Evolutionary conservation across 2,113 vertebrate species (phyloP).

Genomic region (Nothobranchius kuhntae): DNA sequence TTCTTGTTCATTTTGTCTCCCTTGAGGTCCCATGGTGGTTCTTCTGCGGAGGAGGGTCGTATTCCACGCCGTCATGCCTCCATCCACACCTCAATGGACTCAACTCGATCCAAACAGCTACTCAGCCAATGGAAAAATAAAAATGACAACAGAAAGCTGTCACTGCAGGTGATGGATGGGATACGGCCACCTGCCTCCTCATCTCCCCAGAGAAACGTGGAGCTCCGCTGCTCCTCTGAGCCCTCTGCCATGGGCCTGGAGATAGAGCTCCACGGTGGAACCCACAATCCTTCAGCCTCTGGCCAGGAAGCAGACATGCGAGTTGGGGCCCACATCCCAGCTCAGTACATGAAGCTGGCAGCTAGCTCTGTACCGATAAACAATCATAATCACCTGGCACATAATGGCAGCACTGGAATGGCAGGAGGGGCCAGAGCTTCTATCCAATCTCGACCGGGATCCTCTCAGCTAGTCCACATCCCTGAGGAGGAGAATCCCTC

Average conservation of each 20-base stretch:
- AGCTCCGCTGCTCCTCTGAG: conserved; percentile 91
- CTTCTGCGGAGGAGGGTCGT: conserved; percentile 85
- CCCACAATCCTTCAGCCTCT: conserved; percentile 37
- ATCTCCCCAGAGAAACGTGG: conserved; percentile 89
- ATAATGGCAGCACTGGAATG: conserved; percentile 76
- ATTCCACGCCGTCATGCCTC: conserved; percentile 89
- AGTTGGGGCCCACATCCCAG: conserved; percentile 68
- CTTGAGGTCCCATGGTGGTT: conserved; percentile 82
- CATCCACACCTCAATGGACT: conserved; percentile 95
- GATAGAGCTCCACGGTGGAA: conserved; percentile 81
- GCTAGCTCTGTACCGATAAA: conserved; percentile 82
- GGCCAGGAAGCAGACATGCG: conserved; percentile 65
- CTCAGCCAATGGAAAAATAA: conserved; percentile 97
- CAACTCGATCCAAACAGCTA: conserved; percentile 92
- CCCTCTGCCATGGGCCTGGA: conserved; percentile 87
- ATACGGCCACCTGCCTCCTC: conserved; percentile 78
- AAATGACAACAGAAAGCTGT: conserved; percentile 90
- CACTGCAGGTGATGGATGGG: conserved; percentile 92
- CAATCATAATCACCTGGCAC: conserved; percentile 77
- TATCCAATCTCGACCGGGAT: conserved; percentile 92
- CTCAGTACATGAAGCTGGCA: conserved; percentile 90
- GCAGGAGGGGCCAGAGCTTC: conserved; percentile 85
- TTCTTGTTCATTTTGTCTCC: background rate
- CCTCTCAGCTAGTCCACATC: conserved; percentile 96
- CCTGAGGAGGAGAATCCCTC: conserved; percentile 85